Base-by-base conservation (phyloP, 1,140 invertebrate species). In the Ceratoteleas bidentatus region DNA sequence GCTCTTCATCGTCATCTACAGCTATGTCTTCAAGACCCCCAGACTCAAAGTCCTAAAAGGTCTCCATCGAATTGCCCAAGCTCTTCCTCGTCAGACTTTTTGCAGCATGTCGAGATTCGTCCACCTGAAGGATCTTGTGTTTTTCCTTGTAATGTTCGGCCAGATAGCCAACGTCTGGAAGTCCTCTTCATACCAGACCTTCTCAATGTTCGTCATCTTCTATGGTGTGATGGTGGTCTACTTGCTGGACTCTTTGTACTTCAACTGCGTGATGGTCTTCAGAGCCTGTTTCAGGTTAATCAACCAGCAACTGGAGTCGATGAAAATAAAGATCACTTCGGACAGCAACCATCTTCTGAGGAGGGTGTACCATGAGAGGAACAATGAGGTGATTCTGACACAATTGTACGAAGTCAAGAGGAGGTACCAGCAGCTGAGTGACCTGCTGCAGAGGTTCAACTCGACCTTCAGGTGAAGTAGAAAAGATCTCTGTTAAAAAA, bases 41-140 rank as follows among this genome's bases (percentile, higher is more conserved):
- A 81, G 72, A 40, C 57, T 87, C 15, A 50, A 49, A 6, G 40
- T 89, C 0, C 47, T 90, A 0, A 70, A 68, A 9, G 60, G 60
- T 0, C 7, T 87, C 0, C 11, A 36, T 0, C 47, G 60, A 6
- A 45, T 82, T 0, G 84, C 87, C 0, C 8, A 72, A 7, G 81
- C 56, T 11, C 13, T 90, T 0, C 79, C 89, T 0, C 3, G 40
- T 0, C 43, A 79, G 4, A 76, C 78, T 0, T 90, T 86, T 6
- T 38, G 36, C 9, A 54, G 56, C 9, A 14, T 87, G 0, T 80
- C 85, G 0, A 85, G 58, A 60, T 57, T 84, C 0, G 68, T 90
- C 11, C 88, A 89, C 2, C 13, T 58, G 0, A 90, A 90, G 32
- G 89, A 91, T 33, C 56, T 89, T 0, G 2, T 87, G 2, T 81